Base-by-base conservation (phyloP, 1,140 invertebrate genomes). In the Aphidius gifuensis region DNA sequence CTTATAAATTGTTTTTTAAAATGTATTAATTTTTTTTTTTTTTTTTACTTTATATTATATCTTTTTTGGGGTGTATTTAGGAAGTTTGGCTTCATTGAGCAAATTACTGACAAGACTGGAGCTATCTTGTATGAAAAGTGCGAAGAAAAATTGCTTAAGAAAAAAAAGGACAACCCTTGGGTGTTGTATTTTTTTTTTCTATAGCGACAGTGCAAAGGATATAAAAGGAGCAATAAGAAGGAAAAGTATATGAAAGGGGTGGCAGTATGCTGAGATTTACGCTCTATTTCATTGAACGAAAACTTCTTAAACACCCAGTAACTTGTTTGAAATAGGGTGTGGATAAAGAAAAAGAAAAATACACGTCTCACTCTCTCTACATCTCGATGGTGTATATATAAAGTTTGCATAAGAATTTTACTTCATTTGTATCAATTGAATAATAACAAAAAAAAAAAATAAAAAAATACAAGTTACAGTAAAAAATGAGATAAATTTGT, bases 271-370 rank as follows among this genome's bases (percentile, higher is more conserved):
- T 32, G 23, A 43, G 53, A 55, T 55, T 55, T 55, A 55, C 53
- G 53, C 53, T 55, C 53, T 55, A 40, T 55, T 55, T 40, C 53
- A 55, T 55, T 55, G 53, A 55, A 43, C 53, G 53, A 55, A 55
- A 55, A 55, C 53, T 55, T 55, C 43, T 42, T 40, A 55, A 55
- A 38, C 23, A 40, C 53, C 7, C 7, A 40, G 39, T 43, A 55
- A 55, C 53, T 55, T 55, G 53, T 43, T 43, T 16, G 53, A 40
- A 55, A 11, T 39, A 43, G 53, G 53, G 5, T 43, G 53, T 21
- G 53, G 53, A 44, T 7, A 44, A 9, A 8, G 2, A 8, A 11
- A 4, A 55, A 49, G 6, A 40, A 55, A 55, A 55, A 11, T 44
- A 1, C 16, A 42, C 23, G 23, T 32, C 23, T 32, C 4, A 3